Percentiles rank a stretch among this genome's conserved stretches.
These are phyloP conservation scores for Dasysyrphus tricinctus DNA, from an alignment of 2,888 invertebrate species.

Conservation along the genomic window DNA sequence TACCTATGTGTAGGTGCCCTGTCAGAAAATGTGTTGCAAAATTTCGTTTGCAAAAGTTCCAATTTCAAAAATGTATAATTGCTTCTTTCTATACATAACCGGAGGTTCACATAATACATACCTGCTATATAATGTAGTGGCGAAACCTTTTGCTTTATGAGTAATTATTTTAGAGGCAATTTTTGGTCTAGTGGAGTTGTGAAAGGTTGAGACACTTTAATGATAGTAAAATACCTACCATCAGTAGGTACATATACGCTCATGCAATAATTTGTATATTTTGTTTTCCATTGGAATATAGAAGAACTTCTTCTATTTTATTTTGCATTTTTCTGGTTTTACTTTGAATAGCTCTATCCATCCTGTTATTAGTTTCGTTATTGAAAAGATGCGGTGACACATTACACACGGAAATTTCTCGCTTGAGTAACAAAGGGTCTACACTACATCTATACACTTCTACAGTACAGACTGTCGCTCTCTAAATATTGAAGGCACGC, in stretches of 20 bases:
- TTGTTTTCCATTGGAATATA: constrained; percentile 24
- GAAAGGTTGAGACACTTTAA: constrained; percentile 69
- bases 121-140: not conserved
- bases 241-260: not conserved
- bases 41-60: too few species aligned
- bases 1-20: too few species aligned
- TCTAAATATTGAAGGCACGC: constrained; percentile 59
- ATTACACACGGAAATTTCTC: constrained; percentile 74
- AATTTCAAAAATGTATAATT: too few species aligned
- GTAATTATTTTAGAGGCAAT: constrained; percentile 39
- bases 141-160: constrained; percentile 22
- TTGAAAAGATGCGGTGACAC: constrained; percentile 72
- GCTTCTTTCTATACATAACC: too few species aligned
- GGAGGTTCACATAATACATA: too few species aligned
- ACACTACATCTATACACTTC: too few species aligned
- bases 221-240: constrained; percentile 23
- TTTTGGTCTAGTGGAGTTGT: constrained; percentile 69
- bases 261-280: constrained; percentile 47
- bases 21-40: too few species aligned
- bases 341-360: not conserved
- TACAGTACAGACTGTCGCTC: constrained; percentile 25
- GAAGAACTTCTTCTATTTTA: constrained; percentile 33
- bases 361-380: constrained; percentile 65
- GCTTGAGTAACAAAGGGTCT: constrained; percentile 66
- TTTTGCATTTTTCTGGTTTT: constrained; percentile 14